Percentiles rank a stretch among this genome's conserved stretches.
These are phyloP conservation scores for Sebastiscus tertius DNA, from an alignment of 2,797 vertebrate genomes.

Conservation along the genomic window DNA sequence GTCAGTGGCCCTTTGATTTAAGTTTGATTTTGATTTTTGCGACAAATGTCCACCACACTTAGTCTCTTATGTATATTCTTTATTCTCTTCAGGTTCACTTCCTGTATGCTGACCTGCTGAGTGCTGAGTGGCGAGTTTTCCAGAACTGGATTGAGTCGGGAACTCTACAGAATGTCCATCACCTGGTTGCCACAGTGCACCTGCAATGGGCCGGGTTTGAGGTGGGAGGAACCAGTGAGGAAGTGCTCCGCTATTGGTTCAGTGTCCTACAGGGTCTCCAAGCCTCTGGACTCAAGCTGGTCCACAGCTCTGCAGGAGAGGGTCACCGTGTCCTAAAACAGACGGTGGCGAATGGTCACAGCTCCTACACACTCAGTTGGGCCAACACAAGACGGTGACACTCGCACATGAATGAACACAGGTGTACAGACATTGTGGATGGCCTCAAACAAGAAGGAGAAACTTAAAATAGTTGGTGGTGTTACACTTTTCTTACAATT, in stretches of 20 bases:
- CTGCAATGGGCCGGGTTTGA: conserved; percentile 86
- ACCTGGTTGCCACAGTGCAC: conserved; percentile 81
- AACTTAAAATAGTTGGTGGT: not conserved
- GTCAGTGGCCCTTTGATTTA: too few species aligned
- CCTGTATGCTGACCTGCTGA: conserved; percentile 81
- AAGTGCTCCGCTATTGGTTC: conserved; percentile 85
- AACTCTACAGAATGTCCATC: conserved; percentile 73
- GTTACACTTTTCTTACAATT: not conserved
- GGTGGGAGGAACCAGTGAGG: conserved; percentile 76
- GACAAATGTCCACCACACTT: too few species aligned
- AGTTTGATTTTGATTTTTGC: too few species aligned
- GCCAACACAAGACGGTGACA: conserved; percentile 72
- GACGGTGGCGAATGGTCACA: conserved; percentile 58
- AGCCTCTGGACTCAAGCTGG: conserved; percentile 73
- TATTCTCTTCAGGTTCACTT: conserved; percentile 78
- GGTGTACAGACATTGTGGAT: not conserved
- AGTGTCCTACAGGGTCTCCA: conserved; percentile 76
- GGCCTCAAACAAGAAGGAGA: not conserved
- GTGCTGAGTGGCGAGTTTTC: conserved; percentile 83
- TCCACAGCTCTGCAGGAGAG: conserved; percentile 73
- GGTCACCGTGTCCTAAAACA: conserved; percentile 75
- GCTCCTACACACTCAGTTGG: conserved; percentile 85
- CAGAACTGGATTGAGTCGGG: conserved; percentile 83
- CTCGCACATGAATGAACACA: not conserved
- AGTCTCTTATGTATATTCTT: conserved; percentile 3